A percentile compares a stretch with the other conserved stretches of the same genome.
Conservation (phyloP, 2,113 vertebrate genomes). For the Anser cygnoides region DNA sequence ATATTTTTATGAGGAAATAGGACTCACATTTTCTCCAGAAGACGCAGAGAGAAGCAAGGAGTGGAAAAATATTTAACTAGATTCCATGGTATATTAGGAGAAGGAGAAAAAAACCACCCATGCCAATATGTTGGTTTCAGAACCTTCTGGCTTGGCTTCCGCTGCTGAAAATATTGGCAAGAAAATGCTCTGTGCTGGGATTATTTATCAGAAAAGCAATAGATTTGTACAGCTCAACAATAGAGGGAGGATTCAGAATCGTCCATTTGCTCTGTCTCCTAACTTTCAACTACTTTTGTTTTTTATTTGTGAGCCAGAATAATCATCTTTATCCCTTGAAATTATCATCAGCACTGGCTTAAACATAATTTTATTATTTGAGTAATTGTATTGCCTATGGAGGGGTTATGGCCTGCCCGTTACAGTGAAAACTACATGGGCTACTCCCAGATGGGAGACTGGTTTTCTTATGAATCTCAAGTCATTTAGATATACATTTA, state of each 20-base stretch:
- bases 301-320: slow-evolving; percentile 38
- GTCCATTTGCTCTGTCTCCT: background rate
- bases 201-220: slow-evolving; percentile 62
- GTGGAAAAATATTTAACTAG: slow-evolving; percentile 74
- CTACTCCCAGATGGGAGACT: background rate
- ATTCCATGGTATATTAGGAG: slow-evolving; percentile 67
- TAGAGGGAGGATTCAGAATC: slow-evolving; percentile 46
- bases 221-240: slow-evolving; percentile 59
- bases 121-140: slow-evolving; percentile 67
- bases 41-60: slow-evolving; percentile 70
- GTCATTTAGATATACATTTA: background rate
- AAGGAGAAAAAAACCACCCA: slow-evolving; percentile 23
- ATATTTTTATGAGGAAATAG: slow-evolving; percentile 77
- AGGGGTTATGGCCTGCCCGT: background rate
- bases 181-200: slow-evolving; percentile 26
- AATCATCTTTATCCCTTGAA: slow-evolving; percentile 51
- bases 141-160: slow-evolving; percentile 57
- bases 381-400: slow-evolving; percentile 9
- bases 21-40: slow-evolving; percentile 75
- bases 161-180: slow-evolving; percentile 57
- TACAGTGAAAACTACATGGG: background rate
- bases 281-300: slow-evolving; percentile 64
- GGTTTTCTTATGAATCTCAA: background rate
- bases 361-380: slow-evolving; percentile 31
- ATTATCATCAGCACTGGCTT: slow-evolving; percentile 7